Evolutionary conservation across 2,113 vertebrate species (phyloP), one percentile per base, ranked within the genome.

Genomic region (Oryctolagus cuniculus): DNA sequence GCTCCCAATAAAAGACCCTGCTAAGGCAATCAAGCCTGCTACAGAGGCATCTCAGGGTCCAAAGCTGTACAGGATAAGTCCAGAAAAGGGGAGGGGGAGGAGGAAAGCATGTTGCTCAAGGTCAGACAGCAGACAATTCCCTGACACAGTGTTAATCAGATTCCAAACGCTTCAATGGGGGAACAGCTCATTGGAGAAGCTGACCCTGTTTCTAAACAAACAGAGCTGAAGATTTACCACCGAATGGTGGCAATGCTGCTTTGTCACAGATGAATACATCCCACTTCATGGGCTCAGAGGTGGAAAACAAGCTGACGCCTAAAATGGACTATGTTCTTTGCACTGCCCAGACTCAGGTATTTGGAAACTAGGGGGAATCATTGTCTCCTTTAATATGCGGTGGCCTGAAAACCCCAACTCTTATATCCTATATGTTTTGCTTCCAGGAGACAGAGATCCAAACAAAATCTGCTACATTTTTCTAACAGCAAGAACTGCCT

Each of bases 101-200:
- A 55, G 49, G 72, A 53, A 75, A 55, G 82, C 87, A 17, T 27
- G 63, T 63, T 63, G 81, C 34, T 97, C 94, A 97, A 97, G 96
- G 96, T 96, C 96, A 96, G 94, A 90, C 73, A 87, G 22, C 89
- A 91, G 73, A 90, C 90, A 86, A 22, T 36, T 64, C 85, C 78
- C 77, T 53, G 82, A 38, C 69, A 92, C 36, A 17, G 72, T 75
- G 44, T 58, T 86, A 72, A 91, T 81, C 86, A 75, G 34, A 90
- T 73, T 78, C 86, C 63, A 79, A 44, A 64, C 78, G 92, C 55
- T 66, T 89, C 66, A 38, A 24, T 5, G 16, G 44, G 16, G 55
- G 27, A 25, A 53, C 36, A 16, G 66, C 66, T 93, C 31, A 1
- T 21, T 25, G 8, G 21, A 75, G 77, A 75, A 51, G 44, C 66